Base-by-base conservation (phyloP, 2,888 invertebrate species). In the Hetaerina titia region DNA sequence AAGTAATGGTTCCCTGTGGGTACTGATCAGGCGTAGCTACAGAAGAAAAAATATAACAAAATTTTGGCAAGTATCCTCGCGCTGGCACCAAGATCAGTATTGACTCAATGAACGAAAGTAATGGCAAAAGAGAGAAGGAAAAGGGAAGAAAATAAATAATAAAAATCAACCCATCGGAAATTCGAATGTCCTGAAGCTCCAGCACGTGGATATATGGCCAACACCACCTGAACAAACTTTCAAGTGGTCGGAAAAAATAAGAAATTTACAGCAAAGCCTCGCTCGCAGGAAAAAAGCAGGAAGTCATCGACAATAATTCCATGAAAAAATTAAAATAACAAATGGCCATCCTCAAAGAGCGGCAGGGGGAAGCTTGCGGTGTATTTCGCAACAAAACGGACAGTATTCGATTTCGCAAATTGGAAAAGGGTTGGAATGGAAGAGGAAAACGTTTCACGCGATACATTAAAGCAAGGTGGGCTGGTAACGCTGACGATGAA, bases 381-480 rank as follows among this genome's bases (percentile, higher is more conserved):
- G 15, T 25, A 81, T 81, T 25, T 31, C 81, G 11, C 81, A 81
- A 81, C 25, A 15, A 81, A 81, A 81, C 0, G 81, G 31, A 31
- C 81, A 81, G 81, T 11, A 81, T 81, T 81, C 81, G 81, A 81
- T 25, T 81, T 81, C 11, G 31, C 81, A 31, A 81, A 81, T 81
- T 81, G 25, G 81, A 31, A 81, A 81, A 81, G 81, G 81, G 31
- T 81, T 31, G 31, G 81, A 81, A 25, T 25, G 11, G 31, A 31
- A 81, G 15, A 81, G 81, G 9, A 11, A 13, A 5, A 81, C 31
- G 31, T 15, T 13, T 81, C 31, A 31, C 81, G 13, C 11, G n/a
- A 31, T 7, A 81, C 31, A 81, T 31, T 31, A 81, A 81, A 31
- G 81, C 45, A 45, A 25, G 0, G 81, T 22, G 7, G 5, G 69